These are phyloP conservation scores for Netelia fuscicornis DNA, from an alignment of 2,888 invertebrate genomes.

Conservation along the genomic window DNA sequence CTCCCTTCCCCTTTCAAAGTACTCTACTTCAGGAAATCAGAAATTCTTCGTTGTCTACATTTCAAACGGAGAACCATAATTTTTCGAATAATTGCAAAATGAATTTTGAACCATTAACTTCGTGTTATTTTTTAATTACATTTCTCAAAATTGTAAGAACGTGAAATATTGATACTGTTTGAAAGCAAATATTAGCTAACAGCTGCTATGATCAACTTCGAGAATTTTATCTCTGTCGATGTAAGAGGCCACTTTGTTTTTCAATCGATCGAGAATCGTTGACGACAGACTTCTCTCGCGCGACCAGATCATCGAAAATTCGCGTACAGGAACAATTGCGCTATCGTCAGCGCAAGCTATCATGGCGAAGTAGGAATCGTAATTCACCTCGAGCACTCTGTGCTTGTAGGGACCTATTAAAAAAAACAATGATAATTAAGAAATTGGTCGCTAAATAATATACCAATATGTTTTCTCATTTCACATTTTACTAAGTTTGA, in stretches of 20 bases:
- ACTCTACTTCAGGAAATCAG: not conserved
- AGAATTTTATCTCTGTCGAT: conserved; percentile 68
- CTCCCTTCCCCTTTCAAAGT: not conserved
- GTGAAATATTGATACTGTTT: not conserved
- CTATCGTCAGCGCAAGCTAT: conserved; percentile 68
- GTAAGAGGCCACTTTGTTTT: conserved; percentile 67
- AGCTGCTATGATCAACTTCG: conserved; percentile 65
- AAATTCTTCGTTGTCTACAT: not conserved
- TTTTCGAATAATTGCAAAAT: not conserved
- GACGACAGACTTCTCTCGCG: conserved; percentile 66
- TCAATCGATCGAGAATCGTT: conserved; percentile 65
- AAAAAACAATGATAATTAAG: conserved; percentile 6
- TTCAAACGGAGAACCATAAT: not conserved
- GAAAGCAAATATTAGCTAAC: not conserved
- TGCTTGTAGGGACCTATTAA: conserved; percentile 70
- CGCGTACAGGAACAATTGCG: conserved; percentile 57
- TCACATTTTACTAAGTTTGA: no score
- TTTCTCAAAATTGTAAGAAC: not conserved
- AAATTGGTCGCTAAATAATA: not conserved
- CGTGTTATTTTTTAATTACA: no score
- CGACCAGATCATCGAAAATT: conserved; percentile 76
- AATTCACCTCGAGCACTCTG: conserved; percentile 65
- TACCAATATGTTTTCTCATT: no score
- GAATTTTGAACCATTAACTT: no score
- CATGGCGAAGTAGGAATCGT: conserved; percentile 68